Conservation (phyloP, 1,140 invertebrate species). For the Caerostris darwini region DNA sequence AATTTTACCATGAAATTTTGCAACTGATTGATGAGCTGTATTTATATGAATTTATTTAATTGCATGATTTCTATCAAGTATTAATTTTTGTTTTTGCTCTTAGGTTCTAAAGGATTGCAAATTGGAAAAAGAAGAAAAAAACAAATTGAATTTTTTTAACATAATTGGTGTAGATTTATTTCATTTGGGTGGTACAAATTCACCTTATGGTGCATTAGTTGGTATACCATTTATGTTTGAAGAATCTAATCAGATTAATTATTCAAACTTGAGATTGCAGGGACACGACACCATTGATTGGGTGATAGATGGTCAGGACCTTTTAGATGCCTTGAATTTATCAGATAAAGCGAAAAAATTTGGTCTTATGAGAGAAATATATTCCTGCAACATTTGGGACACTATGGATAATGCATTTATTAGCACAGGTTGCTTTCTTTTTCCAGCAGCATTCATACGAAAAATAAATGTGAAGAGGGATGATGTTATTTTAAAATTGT, state of each 20-base stretch:
- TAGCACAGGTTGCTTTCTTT: slow-evolving; percentile 21
- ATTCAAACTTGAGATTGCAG: slow-evolving; percentile 83
- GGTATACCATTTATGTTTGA: slow-evolving; percentile 86
- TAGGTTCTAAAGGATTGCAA: slow-evolving; percentile 63
- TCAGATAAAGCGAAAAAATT: slow-evolving; percentile 89
- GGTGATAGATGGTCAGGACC: slow-evolving; percentile 84
- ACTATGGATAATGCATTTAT: slow-evolving; percentile 30
- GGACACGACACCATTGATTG: slow-evolving; percentile 84
- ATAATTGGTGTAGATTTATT: slow-evolving; percentile 86
- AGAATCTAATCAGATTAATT: slow-evolving; percentile 82
- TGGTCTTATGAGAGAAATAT: slow-evolving; percentile 88
- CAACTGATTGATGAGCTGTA: no score
- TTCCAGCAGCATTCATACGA: slow-evolving; percentile 14
- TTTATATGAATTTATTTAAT: not conserved
- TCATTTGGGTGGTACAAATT: slow-evolving; percentile 83
- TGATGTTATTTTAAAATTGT: not conserved
- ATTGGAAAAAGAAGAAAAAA: slow-evolving; percentile 41
- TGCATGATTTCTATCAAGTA: not conserved
- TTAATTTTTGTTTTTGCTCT: not conserved
- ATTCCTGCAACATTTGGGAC: slow-evolving; percentile 81
- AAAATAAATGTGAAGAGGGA: slow-evolving; percentile 14
- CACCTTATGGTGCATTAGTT: slow-evolving; percentile 84
- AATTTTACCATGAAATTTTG: no score
- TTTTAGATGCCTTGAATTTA: slow-evolving; percentile 86
- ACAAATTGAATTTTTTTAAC: slow-evolving; percentile 84